These are phyloP conservation scores for Sarcophaga carnaria DNA, from an alignment of 2,888 invertebrate genomes.

Conservation along the genomic window DNA sequence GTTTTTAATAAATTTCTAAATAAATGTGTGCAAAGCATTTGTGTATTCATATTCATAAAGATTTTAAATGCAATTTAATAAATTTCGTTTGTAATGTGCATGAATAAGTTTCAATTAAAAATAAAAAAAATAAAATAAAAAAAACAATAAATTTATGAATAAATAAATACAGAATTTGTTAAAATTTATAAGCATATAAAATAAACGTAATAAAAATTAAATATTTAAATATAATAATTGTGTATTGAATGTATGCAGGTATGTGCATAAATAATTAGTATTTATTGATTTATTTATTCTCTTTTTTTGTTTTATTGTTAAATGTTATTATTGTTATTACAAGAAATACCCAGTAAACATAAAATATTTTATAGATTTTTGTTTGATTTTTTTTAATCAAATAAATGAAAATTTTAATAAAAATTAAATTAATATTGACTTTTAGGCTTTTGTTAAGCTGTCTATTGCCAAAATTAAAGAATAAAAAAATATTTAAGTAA, in stretches of 20 bases:
- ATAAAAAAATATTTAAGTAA: too few species aligned
- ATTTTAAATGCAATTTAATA: constrained; percentile 32
- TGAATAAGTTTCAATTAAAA: constrained; percentile 50
- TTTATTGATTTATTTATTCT: neutral
- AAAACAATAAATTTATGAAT: constrained; percentile 14
- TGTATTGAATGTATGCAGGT: neutral
- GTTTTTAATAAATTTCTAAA: constrained; percentile 1
- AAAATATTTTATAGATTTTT: neutral
- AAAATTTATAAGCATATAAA: neutral
- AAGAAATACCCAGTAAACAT: neutral
- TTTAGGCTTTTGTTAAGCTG: too few species aligned
- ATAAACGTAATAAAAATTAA: constrained; percentile 4
- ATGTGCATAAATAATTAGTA: constrained; percentile 22
- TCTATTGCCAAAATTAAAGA: too few species aligned
- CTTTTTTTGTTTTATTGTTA: too few species aligned
- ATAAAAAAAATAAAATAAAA: neutral
- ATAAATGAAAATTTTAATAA: too few species aligned
- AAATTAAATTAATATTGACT: too few species aligned
- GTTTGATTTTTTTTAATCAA: too few species aligned
- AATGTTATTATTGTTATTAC: neutral
- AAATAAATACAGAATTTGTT: constrained; percentile 5
- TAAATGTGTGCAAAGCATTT: neutral
- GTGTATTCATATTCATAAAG: neutral
- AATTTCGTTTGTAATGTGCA: neutral
- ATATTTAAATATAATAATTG: constrained; percentile 8